Conservation (phyloP, 1,140 invertebrate genomes). For the Danaus melanippus region DNA sequence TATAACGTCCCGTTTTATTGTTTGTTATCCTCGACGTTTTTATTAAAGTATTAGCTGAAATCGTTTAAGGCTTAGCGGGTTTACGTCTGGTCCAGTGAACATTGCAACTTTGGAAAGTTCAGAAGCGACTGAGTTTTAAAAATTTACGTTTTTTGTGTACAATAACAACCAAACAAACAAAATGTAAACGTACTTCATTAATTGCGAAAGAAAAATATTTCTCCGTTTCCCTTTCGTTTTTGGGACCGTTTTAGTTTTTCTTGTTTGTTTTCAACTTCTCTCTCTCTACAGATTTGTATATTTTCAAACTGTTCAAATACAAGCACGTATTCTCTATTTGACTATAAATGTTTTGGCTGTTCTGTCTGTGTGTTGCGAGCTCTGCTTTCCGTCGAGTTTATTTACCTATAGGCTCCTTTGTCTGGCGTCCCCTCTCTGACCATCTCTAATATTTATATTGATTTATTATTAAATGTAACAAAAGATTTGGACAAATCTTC, state of each 20-base stretch:
- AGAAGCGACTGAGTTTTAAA: slow-evolving; percentile 14
- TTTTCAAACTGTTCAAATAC: too few species aligned
- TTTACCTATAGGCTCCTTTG: slow-evolving; percentile 20
- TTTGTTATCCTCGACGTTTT: slow-evolving; percentile 7
- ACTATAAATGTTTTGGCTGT: background rate
- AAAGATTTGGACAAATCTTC: slow-evolving; percentile 21
- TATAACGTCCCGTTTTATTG: too few species aligned
- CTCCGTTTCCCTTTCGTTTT: too few species aligned
- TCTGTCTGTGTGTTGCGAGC: slow-evolving; percentile 12
- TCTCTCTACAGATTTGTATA: too few species aligned
- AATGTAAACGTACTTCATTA: too few species aligned
- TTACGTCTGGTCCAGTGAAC: slow-evolving; percentile 35
- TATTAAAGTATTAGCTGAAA: slow-evolving; percentile 32
- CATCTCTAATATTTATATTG: slow-evolving; percentile 19
- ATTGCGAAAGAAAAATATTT: too few species aligned
- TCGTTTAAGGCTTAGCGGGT: slow-evolving; percentile 39
- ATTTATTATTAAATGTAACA: slow-evolving; percentile 16
- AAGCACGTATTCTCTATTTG: too few species aligned
- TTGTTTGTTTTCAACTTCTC: too few species aligned
- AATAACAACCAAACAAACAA: too few species aligned
- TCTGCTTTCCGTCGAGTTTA: slow-evolving; percentile 13
- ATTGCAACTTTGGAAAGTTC: slow-evolving; percentile 18
- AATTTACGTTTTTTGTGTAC: background rate
- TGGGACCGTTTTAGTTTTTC: too few species aligned
- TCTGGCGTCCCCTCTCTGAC: slow-evolving; percentile 13